These are phyloP conservation scores for Pseudorhombus dupliciocellatus DNA, from an alignment of 2,113 vertebrate species.

Conservation along the genomic window DNA sequence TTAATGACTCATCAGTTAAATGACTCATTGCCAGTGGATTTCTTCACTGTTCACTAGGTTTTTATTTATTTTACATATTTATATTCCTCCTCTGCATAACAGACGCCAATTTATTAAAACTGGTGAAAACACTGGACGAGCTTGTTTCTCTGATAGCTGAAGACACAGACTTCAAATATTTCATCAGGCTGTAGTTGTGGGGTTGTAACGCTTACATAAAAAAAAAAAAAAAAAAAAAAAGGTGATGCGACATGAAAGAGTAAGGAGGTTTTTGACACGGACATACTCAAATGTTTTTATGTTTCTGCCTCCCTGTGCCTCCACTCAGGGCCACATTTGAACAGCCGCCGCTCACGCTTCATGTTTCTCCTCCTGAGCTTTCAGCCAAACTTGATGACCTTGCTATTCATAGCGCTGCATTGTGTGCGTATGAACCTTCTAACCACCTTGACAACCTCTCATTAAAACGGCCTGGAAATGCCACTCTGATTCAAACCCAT, in stretches of 20 bases:
- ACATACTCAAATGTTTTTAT: not conserved
- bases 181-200: not conserved
- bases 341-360: slow-evolving; percentile 20
- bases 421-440: slow-evolving; percentile 36
- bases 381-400: slow-evolving; percentile 39
- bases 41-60: not conserved
- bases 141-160: not conserved
- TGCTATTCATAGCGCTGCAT: slow-evolving; percentile 36
- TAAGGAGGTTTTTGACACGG: not conserved
- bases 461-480: slow-evolving; percentile 55
- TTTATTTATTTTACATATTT: not conserved
- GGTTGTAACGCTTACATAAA: too few relatives aligned
- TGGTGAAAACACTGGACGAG: not conserved
- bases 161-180: not conserved
- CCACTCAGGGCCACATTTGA: slow-evolving; percentile 19
- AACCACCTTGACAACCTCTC: slow-evolving; percentile 42
- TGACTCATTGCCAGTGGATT: not conserved
- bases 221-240: not conserved
- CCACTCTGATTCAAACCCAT: slow-evolving; percentile 46
- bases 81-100: not conserved
- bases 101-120: not conserved
- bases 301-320: not conserved
- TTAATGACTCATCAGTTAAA: not conserved
- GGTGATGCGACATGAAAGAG: not conserved
- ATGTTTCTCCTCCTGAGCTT: slow-evolving; percentile 24